These are phyloP conservation scores for Hemicrepidius hirtus DNA, from an alignment of 2,888 invertebrate genomes.

Conservation along the genomic window DNA sequence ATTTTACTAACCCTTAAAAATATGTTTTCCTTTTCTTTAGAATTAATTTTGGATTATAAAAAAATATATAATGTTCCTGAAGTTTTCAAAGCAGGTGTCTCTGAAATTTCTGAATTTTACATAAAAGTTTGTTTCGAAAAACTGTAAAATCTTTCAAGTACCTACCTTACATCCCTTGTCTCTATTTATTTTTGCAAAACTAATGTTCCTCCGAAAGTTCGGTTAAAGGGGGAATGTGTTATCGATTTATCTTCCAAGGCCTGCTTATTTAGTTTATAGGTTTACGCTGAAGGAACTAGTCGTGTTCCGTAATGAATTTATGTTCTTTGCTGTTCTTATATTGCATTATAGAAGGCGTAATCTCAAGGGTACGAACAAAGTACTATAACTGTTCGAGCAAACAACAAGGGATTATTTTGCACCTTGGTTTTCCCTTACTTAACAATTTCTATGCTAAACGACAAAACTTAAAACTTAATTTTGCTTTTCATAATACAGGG, in stretches of 20 bases:
- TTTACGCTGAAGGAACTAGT: slow-evolving; percentile 42
- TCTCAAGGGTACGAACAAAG: slow-evolving; percentile 27
- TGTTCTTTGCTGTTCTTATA: slow-evolving; percentile 41
- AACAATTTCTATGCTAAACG: not conserved
- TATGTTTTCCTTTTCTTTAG: too few species aligned
- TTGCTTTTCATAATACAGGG: too few species aligned
- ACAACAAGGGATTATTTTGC: slow-evolving; percentile 13
- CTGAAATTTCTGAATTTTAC: not conserved
- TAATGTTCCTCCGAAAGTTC: slow-evolving; percentile 21
- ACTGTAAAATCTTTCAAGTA: not conserved
- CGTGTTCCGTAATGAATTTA: slow-evolving; percentile 43
- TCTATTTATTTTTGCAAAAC: slow-evolving; percentile 30
- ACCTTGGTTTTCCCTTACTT: slow-evolving; percentile 13
- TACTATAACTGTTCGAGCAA: slow-evolving; percentile 19
- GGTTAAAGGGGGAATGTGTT: slow-evolving; percentile 17
- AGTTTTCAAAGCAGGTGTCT: not conserved
- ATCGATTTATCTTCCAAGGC: slow-evolving; percentile 41
- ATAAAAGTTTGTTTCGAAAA: not conserved
- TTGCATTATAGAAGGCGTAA: slow-evolving; percentile 26
- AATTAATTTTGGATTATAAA: too few species aligned
- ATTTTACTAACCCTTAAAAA: too few species aligned
- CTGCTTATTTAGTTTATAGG: slow-evolving; percentile 39
- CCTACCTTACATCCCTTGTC: not conserved
- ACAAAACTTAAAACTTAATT: not conserved
- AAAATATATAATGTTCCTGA: too few species aligned